Evolutionary conservation across 2,888 invertebrate genomes (phyloP), one percentile per base, ranked within the genome.

Genomic region (Euplexia lucipara): DNA sequence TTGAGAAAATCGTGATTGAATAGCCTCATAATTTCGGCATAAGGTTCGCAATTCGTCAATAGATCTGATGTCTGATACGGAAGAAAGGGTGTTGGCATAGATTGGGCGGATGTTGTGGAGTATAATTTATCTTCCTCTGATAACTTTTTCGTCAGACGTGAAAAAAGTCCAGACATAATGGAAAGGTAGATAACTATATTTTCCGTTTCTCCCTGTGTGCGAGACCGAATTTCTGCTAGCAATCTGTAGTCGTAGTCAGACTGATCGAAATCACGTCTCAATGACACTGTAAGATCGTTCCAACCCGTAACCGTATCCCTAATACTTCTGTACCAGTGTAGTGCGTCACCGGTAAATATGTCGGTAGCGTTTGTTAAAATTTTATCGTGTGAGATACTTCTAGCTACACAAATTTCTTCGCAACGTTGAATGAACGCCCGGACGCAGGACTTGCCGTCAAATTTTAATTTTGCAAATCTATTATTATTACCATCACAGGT

Each of bases 41-140:
- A 41, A 41, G 41, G 41, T 41, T 41, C n/a, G n/a, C n/a, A n/a
- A 41, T 18, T 41, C 41, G 9, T 41, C 41, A 41, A 41, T 41
- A 41, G 41, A 18, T 41, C 8, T 41, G 16, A 41, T 41, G 8
- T 41, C 18, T 18, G 41, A 41, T 8, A 18, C 41, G 3, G 41
- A 41, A 41, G 41, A 41, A 41, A 41, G 41, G 41, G 42, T 42
- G 12, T 42, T 44, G 2, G 44, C 44, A 14, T 42, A 42, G 42
- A 14, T 20, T 4, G 41, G 41, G 3, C 41, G 41, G 3, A 41
- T 41, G 10, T 41, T 41, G 10, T 41, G 41, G 18, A 41, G 20
- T 4, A 42, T 0, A 20, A 42, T 20, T 14, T 42, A 20, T 42
- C 42, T 20, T 42, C 12, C 20, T 20, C 42, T 20, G 42, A 20